Percentiles rank a stretch among this genome's conserved stretches.
Conservation (phyloP, 92 coral and sea anemone genomes). For the Galaxea fascicularis region DNA sequence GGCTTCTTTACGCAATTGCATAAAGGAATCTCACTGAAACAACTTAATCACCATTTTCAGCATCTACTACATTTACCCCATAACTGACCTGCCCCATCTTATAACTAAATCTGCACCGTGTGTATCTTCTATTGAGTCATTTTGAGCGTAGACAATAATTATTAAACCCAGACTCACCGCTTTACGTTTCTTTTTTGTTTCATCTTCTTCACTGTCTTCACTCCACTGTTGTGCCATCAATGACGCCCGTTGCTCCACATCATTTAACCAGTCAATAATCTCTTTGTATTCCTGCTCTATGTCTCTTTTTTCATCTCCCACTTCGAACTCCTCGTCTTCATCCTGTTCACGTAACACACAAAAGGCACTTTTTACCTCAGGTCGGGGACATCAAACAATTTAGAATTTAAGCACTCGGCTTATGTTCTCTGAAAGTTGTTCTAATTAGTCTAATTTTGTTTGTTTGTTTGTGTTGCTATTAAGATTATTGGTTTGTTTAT, state of each 20-base stretch:
- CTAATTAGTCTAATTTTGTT: too few species aligned
- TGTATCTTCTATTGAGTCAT: not conserved
- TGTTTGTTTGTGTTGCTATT: too few species aligned
- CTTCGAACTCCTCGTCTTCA: conserved; percentile 62
- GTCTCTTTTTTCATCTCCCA: conserved; percentile 36
- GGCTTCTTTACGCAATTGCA: too few species aligned
- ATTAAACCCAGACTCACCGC: conserved; percentile 47
- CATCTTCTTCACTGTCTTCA: conserved; percentile 67
- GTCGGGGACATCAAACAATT: too few species aligned
- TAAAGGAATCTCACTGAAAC: too few species aligned
- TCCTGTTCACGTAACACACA: conserved; percentile 27
- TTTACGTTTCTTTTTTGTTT: conserved; percentile 47
- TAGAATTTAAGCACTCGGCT: too few species aligned
- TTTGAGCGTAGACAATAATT: not conserved
- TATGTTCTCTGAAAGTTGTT: too few species aligned
- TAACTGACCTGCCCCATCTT: not conserved
- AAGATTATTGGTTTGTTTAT: too few species aligned
- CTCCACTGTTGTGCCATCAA: conserved; percentile 88
- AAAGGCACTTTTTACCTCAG: not conserved
- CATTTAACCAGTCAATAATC: conserved; percentile 74
- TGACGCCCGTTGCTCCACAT: conserved; percentile 65
- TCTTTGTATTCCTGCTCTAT: conserved; percentile 45
- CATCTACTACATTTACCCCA: not conserved
- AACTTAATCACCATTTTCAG: too few species aligned
- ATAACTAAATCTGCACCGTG: not conserved